Base-by-base conservation (phyloP, 1,140 invertebrate genomes). In the Drosophila leontia region DNA sequence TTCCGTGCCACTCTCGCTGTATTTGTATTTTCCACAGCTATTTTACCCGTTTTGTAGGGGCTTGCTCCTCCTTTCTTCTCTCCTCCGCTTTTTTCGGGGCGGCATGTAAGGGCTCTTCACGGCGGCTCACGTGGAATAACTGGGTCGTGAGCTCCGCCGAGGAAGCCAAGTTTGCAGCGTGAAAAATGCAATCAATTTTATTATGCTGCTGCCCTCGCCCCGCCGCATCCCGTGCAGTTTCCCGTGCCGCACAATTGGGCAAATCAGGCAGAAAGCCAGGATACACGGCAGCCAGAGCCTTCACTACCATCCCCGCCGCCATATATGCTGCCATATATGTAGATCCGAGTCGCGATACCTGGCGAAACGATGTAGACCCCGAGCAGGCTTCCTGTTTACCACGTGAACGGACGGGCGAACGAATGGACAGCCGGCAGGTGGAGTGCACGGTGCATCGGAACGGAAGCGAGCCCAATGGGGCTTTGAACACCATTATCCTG, bases 181-280 rank as follows among this genome's bases (percentile, higher is more conserved):
- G 75, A 78, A 78, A 78, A 78, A 78, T 78, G 75, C 75, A 78
- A 78, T 78, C 75, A 78, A 78, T 78, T 78, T 78, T 78, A 72
- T 74, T 74, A 74, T 72, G 68, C 55, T 44, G 68, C 45, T 32
- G 7, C 44, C 45, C 39, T 32, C 11, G 62, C 13, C 19, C 50
- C 37, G n/a, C 19, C 44, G 19, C 29, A 35, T 19, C 45, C 45
- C 26, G 32, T 74, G 23, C 70, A 47, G 48, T 53, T 75, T 45
- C 42, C 47, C 41, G 15, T 34, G 61, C 55, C 44, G 56, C 75
- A 78, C 75, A 78, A 78, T 78, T 78, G 75, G 75, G 75, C 75
- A 78, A 78, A 78, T 78, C 75, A 78, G 74, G 63, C 75, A 50
- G 75, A 78, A 61, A 48, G 56, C 29, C 72, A 76, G 75, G 72